Conservation (phyloP, 2,888 invertebrate species). For the Xestia c-nigrum region DNA sequence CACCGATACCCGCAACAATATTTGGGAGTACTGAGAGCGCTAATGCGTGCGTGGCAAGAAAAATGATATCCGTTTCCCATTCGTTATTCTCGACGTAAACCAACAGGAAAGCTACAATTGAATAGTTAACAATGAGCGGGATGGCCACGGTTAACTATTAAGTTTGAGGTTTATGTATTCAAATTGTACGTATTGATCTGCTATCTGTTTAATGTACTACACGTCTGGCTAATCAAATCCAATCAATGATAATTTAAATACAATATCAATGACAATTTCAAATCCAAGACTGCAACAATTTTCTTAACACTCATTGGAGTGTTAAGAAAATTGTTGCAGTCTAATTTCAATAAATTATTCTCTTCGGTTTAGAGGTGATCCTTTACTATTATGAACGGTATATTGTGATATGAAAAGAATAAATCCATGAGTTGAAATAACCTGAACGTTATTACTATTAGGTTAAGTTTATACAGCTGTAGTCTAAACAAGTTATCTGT, state of each 20-base stretch:
- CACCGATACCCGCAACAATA: conserved; percentile 85
- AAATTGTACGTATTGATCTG: neutral
- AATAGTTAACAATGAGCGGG: conserved; percentile 70
- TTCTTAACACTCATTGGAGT: neutral
- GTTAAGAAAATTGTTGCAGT: too few species aligned
- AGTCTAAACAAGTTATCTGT: conserved; percentile 64
- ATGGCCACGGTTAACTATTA: neutral
- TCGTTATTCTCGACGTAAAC: conserved; percentile 75
- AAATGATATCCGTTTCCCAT: conserved; percentile 77
- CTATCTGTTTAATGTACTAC: neutral
- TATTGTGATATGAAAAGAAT: conserved; percentile 9
- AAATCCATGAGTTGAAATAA: neutral
- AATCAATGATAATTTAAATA: too few species aligned
- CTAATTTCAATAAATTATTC: too few species aligned
- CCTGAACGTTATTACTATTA: conserved; percentile 7
- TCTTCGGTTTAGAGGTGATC: neutral
- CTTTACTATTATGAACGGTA: neutral
- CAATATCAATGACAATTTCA: too few species aligned
- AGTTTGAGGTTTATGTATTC: conserved; percentile 2
- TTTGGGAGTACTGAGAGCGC: conserved; percentile 84
- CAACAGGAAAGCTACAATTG: conserved; percentile 72
- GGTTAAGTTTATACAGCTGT: conserved; percentile 11
- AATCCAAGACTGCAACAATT: neutral
- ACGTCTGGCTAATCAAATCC: neutral
- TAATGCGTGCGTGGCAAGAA: conserved; percentile 87